These are phyloP conservation scores for Rhabdomys pumilio DNA, from an alignment of 2,797 vertebrate genomes.

Conservation along the genomic window DNA sequence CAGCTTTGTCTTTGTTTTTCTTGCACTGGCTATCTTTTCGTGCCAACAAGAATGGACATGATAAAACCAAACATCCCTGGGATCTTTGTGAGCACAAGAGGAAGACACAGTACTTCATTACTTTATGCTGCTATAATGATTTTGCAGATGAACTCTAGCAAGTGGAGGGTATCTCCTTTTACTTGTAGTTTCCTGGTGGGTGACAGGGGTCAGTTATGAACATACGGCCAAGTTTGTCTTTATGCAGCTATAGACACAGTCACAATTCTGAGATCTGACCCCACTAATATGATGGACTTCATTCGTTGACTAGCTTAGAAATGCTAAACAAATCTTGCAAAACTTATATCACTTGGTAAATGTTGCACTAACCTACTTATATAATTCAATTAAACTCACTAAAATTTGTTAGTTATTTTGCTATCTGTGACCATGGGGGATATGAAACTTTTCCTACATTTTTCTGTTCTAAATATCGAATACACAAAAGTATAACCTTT, in stretches of 20 bases:
- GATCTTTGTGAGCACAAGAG: background rate
- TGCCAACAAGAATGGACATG: background rate
- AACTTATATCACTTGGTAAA: background rate
- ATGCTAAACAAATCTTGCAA: constrained; percentile 3
- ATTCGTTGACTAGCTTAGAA: background rate
- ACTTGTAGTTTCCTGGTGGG: background rate
- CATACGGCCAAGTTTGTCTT: background rate
- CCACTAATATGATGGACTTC: background rate
- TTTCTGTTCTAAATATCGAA: background rate
- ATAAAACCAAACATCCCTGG: background rate
- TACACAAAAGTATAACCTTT: background rate
- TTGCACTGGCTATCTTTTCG: background rate
- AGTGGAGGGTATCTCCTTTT: background rate
- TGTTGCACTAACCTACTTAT: background rate
- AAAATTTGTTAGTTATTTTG: background rate
- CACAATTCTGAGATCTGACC: background rate
- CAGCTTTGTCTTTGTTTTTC: background rate
- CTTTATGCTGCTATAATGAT: background rate
- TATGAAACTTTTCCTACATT: background rate
- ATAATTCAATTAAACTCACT: background rate
- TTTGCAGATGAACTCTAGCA: constrained; percentile 10
- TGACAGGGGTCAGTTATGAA: background rate
- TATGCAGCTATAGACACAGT: background rate
- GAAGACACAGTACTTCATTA: background rate
- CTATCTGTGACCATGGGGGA: background rate